A percentile compares a stretch with the other conserved stretches of the same genome.
Conservation (phyloP, 2,888 invertebrate genomes). For the Philhelius pedissequus region DNA sequence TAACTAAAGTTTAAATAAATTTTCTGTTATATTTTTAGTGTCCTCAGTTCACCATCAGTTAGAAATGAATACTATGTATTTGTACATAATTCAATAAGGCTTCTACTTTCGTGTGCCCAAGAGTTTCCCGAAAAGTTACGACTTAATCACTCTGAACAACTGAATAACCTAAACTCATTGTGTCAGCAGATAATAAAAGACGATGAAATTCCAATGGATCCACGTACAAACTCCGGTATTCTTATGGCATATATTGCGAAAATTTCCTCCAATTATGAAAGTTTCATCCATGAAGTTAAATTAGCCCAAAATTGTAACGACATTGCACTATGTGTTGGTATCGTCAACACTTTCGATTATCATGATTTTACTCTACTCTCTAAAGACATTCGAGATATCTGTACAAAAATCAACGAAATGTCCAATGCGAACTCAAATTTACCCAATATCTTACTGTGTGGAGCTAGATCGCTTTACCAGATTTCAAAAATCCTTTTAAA, state of each 20-base stretch:
- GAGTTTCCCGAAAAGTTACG: constrained; percentile 76
- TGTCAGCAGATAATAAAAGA: constrained; percentile 77
- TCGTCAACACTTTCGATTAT: constrained; percentile 73
- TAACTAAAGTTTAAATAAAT: background rate
- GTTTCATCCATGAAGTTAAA: constrained; percentile 70
- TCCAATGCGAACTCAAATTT: constrained; percentile 71
- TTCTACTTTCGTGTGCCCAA: constrained; percentile 77
- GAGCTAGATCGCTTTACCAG: constrained; percentile 72
- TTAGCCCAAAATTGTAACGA: constrained; percentile 69
- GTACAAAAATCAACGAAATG: constrained; percentile 69
- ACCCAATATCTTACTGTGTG: constrained; percentile 73
- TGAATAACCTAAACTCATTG: constrained; percentile 66
- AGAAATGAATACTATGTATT: constrained; percentile 76
- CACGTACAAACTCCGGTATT: constrained; percentile 83
- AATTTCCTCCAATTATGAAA: constrained; percentile 74
- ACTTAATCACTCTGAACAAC: constrained; percentile 45
- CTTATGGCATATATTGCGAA: constrained; percentile 80
- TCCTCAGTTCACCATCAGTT: constrained; percentile 75
- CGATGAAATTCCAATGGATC: constrained; percentile 83
- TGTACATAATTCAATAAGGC: constrained; percentile 78
- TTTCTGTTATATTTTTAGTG: constrained; percentile 53
- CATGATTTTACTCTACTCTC: constrained; percentile 70
- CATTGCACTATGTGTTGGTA: constrained; percentile 73
- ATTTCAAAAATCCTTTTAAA: constrained; percentile 70
- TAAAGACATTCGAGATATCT: constrained; percentile 70